Percentiles rank a stretch among this genome's conserved stretches.
These are phyloP conservation scores for Menidia beryllina DNA, from an alignment of 2,113 vertebrate genomes.

Conservation along the genomic window DNA sequence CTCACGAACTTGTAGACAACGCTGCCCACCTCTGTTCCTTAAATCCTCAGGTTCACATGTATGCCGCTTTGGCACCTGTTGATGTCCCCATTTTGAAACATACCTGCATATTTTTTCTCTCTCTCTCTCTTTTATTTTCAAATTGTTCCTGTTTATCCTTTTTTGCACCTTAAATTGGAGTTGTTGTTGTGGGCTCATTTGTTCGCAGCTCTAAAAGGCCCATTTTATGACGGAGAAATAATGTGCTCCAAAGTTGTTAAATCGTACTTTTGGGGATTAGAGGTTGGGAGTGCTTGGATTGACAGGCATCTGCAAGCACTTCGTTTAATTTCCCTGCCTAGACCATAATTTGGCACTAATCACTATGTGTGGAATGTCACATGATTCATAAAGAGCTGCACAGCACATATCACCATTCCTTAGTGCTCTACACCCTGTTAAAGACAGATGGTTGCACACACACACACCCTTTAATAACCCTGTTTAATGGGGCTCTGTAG, in stretches of 20 bases:
- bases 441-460: constrained; percentile 62
- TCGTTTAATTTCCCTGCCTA: constrained; percentile 52
- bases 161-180: not conserved
- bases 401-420: constrained; percentile 56
- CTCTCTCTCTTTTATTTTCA: too few relatives aligned
- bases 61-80: too few relatives aligned
- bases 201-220: constrained; percentile 39
- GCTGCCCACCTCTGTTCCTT: too few relatives aligned
- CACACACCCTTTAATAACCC: constrained; percentile 23
- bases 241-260: constrained; percentile 54
- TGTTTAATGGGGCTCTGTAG: constrained; percentile 45
- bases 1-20: too few relatives aligned
- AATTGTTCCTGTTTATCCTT: too few relatives aligned
- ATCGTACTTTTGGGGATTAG: constrained; percentile 55
- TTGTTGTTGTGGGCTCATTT: constrained; percentile 30
- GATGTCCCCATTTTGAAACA: too few relatives aligned
- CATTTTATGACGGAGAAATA: constrained; percentile 51
- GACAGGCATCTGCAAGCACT: constrained; percentile 71
- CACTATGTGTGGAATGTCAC: constrained; percentile 64
- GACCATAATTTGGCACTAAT: constrained; percentile 67
- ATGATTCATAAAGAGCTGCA: constrained; percentile 53
- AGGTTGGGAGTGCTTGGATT: constrained; percentile 32
- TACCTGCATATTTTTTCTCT: too few relatives aligned
- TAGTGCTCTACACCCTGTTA: constrained; percentile 58
- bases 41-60: too few relatives aligned